Conservation (phyloP, 2,113 vertebrate genomes). For the Scolopax mira region DNA sequence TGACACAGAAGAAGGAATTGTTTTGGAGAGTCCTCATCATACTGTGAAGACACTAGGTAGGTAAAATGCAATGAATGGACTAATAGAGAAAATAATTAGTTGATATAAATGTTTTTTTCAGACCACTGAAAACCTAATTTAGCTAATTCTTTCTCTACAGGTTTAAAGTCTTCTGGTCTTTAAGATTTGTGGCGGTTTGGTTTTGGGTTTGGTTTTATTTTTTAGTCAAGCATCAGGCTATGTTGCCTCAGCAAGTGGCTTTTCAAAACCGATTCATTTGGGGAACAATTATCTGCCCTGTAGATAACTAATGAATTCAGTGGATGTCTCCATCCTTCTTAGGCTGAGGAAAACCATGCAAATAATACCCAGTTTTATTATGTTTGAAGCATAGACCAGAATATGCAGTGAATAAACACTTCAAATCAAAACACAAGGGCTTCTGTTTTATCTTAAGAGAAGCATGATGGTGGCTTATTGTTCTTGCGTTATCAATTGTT, state of each 20-base stretch:
- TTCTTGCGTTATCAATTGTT: not conserved
- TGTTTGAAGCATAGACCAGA: not conserved
- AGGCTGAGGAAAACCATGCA: not conserved
- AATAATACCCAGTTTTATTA: not conserved
- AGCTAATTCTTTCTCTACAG: not conserved
- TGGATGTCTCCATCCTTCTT: not conserved
- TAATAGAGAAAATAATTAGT: not conserved
- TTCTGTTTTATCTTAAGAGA: not conserved
- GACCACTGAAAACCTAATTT: not conserved
- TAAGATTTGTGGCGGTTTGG: not conserved
- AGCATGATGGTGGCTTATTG: not conserved
- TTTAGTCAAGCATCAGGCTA: not conserved
- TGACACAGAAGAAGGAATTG: conserved; percentile 84
- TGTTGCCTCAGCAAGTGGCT: not conserved
- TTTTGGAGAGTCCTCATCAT: conserved; percentile 77
- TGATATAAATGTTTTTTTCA: not conserved
- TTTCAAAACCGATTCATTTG: not conserved
- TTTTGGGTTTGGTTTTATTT: not conserved
- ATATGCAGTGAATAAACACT: not conserved
- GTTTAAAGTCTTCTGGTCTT: not conserved
- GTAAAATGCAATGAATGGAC: conserved; percentile 30
- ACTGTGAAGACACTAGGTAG: conserved; percentile 77
- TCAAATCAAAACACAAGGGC: not conserved
- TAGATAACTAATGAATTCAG: not conserved
- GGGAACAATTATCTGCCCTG: not conserved